Percentiles rank a stretch among this genome's conserved stretches.
These are phyloP conservation scores for Pseudeuparius sepicola DNA, from an alignment of 2,888 invertebrate genomes.

Conservation along the genomic window DNA sequence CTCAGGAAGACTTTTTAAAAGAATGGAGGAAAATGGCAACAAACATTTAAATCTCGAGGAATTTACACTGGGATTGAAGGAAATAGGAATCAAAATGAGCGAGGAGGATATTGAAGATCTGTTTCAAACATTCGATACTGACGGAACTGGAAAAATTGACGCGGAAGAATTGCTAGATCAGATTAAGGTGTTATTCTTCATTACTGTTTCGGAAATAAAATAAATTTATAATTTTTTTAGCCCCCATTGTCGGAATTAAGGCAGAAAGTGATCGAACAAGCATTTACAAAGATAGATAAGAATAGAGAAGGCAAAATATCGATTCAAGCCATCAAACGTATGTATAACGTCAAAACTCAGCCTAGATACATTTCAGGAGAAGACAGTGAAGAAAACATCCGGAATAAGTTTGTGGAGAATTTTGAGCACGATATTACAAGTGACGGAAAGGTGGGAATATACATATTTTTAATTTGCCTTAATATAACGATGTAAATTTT, in stretches of 20 bases:
- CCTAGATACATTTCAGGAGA: background rate
- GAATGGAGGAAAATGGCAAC: constrained; percentile 1
- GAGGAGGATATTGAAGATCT: background rate
- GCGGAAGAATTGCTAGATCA: background rate
- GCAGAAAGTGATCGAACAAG: constrained; percentile 1
- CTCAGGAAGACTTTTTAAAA: no score
- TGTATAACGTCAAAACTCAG: background rate
- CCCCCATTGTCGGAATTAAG: background rate
- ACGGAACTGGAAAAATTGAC: background rate
- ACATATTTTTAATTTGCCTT: no score
- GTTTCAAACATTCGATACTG: background rate
- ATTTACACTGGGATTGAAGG: background rate
- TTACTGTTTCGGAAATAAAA: no score
- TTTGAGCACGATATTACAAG: constrained; percentile 1
- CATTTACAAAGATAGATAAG: constrained; percentile 1
- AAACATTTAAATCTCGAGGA: background rate
- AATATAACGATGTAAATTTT: no score
- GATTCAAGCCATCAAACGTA: background rate
- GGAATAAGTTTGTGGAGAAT: background rate
- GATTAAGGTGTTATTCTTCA: no score
- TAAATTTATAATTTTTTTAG: constrained; percentile 2
- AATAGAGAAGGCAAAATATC: background rate
- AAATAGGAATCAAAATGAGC: background rate
- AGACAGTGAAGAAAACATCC: background rate
- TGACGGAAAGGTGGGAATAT: constrained; percentile 1